These are phyloP conservation scores for Abrostola tripartita DNA, from an alignment of 2,888 invertebrate species.

Conservation along the genomic window DNA sequence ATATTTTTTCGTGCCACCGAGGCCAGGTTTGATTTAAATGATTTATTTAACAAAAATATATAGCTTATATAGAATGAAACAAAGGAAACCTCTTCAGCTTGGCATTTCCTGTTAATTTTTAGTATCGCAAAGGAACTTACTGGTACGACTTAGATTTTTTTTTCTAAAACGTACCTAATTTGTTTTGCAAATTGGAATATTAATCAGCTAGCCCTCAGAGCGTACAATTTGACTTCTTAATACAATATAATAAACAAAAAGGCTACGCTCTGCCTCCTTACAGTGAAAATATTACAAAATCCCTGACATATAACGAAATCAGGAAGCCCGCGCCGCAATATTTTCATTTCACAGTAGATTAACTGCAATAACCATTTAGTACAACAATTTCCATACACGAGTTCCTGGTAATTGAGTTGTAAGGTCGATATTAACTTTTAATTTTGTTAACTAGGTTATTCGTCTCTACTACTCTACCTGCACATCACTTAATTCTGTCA, in stretches of 20 bases:
- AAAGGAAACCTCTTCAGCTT: no score
- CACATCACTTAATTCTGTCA: background rate
- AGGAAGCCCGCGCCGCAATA: background rate
- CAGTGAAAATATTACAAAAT: background rate
- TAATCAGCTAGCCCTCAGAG: no score
- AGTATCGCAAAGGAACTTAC: no score
- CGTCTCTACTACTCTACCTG: background rate
- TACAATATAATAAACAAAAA: background rate
- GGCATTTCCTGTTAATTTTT: no score
- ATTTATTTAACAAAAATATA: no score
- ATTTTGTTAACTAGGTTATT: background rate
- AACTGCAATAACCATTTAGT: conserved; percentile 3
- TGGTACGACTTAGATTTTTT: no score
- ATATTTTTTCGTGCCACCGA: no score
- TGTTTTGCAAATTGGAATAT: no score
- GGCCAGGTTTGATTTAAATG: no score
- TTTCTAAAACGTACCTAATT: no score
- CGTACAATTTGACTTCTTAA: no score
- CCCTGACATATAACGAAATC: background rate
- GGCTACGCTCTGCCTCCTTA: background rate
- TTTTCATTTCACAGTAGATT: conserved; percentile 22
- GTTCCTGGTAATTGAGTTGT: background rate
- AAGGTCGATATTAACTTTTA: conserved; percentile 6
- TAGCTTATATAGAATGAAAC: no score
- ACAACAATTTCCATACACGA: conserved; percentile 1